Evolutionary conservation across 2,797 vertebrate genomes (phyloP).

Genomic region (Hydrocynus forskahlii): DNA sequence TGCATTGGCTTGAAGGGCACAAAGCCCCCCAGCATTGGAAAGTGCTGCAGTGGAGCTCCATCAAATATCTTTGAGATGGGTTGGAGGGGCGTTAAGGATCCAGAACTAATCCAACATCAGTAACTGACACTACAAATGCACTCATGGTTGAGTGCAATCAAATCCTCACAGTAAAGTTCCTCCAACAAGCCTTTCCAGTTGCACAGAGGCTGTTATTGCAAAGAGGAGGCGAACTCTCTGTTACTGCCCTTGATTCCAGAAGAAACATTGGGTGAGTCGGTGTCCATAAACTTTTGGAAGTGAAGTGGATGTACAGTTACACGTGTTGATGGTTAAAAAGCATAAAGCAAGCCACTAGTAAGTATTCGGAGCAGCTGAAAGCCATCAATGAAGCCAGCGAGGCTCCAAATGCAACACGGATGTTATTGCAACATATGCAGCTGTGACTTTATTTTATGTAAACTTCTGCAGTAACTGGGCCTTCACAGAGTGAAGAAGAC

Average conservation of each 20-base stretch:
- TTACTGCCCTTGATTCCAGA: background rate
- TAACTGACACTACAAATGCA: too few species aligned
- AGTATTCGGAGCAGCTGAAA: constrained; percentile 16
- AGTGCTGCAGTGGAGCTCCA: too few species aligned
- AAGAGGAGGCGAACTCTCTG: background rate
- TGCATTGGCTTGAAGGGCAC: too few species aligned
- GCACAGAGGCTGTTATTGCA: background rate
- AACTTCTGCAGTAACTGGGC: background rate
- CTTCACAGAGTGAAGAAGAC: background rate
- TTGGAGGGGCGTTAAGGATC: too few species aligned
- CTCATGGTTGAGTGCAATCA: too few species aligned
- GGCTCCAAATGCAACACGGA: background rate
- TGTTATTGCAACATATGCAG: constrained; percentile 1
- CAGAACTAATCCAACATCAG: too few species aligned
- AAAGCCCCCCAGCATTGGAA: too few species aligned
- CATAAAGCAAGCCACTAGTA: background rate
- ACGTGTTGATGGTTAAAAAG: background rate
- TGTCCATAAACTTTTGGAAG: background rate
- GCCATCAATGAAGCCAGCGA: constrained; percentile 10
- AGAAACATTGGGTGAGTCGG: background rate
- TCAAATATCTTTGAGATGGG: too few species aligned
- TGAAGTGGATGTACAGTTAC: background rate
- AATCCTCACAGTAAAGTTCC: too few species aligned
- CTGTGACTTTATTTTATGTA: constrained; percentile 26
- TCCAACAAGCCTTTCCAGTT: background rate